Evolutionary conservation across 2,113 vertebrate species (phyloP).

Genomic region (Bufo gargarizans): DNA sequence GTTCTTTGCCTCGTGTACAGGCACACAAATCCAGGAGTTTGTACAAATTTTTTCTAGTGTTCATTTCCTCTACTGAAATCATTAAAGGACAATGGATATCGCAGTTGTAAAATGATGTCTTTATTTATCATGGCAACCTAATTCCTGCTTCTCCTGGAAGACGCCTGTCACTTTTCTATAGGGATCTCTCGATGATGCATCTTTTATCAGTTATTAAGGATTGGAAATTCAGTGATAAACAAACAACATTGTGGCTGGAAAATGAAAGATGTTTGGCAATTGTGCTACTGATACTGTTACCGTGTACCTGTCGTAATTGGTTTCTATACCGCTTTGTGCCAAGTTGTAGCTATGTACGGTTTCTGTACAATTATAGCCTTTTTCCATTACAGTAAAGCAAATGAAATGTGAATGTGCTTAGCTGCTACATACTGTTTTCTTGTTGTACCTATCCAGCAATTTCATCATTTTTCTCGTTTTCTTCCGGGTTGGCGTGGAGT

Average conservation of each 20-base stretch:
- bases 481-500: not conserved
- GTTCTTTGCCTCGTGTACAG: slow-evolving; percentile 8
- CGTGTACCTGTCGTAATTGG: not conserved
- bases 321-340: not conserved
- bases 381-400: not conserved
- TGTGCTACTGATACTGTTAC: not conserved
- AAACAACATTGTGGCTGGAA: not conserved
- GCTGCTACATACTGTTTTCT: not conserved
- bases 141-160: not conserved
- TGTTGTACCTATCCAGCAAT: not conserved
- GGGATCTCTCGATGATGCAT: not conserved
- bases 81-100: slow-evolving; percentile 4
- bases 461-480: not conserved
- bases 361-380: not conserved
- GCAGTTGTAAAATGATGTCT: slow-evolving; percentile 15
- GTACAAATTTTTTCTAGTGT: not conserved
- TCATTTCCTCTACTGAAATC: not conserved
- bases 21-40: slow-evolving; percentile 20
- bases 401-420: not conserved
- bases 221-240: not conserved
- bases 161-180: not conserved
- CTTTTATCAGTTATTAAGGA: slow-evolving; percentile 16
- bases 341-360: not conserved
- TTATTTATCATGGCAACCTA: not conserved
- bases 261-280: not conserved